Conservation (phyloP, 2,113 vertebrate species). For the Arvicanthis niloticus region DNA sequence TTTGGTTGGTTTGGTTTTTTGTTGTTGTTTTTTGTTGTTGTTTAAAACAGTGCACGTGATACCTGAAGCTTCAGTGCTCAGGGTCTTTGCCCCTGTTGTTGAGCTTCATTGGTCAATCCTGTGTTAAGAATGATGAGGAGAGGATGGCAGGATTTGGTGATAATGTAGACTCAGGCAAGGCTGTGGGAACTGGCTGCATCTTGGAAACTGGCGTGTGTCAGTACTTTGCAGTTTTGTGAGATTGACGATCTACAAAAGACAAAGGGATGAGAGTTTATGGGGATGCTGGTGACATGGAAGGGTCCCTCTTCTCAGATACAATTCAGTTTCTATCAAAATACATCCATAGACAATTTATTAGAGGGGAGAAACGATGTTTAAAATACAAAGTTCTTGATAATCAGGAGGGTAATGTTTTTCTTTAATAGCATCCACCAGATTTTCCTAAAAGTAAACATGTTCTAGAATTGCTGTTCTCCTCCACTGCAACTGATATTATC, state of each 20-base stretch:
- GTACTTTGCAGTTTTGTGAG: neutral
- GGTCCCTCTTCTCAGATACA: neutral
- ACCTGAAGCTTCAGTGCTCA: neutral
- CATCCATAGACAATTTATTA: neutral
- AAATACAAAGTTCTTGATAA: neutral
- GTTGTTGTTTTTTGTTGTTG: no score
- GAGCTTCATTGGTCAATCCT: neutral
- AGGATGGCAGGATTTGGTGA: neutral
- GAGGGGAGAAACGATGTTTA: neutral
- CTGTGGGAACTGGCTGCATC: neutral
- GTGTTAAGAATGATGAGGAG: accelerated
- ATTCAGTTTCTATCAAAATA: neutral
- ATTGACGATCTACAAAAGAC: neutral
- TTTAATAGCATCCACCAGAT: neutral
- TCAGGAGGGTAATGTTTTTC: neutral
- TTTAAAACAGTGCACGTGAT: neutral
- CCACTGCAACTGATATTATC: accelerated
- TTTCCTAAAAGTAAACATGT: neutral
- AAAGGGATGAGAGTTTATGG: neutral
- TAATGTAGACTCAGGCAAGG: neutral
- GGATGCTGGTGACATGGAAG: neutral
- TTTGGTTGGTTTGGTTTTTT: no score
- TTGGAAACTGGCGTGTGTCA: neutral
- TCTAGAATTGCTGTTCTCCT: neutral
- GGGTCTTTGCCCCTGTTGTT: no score